A percentile compares a stretch with the other conserved stretches of the same genome.
Evolutionary conservation across 2,888 invertebrate species (phyloP).

Genomic region (Drosophila dives): DNA sequence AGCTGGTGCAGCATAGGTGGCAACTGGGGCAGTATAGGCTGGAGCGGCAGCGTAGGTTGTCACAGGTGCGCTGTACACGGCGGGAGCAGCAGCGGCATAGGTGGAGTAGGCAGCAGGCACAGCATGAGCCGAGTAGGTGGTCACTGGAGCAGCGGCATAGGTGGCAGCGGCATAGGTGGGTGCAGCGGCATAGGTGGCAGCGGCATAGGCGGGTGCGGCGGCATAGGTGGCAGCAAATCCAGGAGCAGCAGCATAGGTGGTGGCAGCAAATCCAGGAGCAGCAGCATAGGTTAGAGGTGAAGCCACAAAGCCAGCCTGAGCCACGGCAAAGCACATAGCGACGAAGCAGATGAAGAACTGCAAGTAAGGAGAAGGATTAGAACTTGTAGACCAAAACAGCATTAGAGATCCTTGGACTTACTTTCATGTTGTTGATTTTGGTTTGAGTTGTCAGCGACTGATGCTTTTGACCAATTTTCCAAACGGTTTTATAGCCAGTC

Average conservation of each 20-base stretch:
- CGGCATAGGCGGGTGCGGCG: constrained; percentile 52
- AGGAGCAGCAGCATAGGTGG: no score
- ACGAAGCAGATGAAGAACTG: constrained; percentile 81
- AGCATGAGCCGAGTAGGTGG: no score
- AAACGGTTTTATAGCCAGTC: constrained; percentile 47
- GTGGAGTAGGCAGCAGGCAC: no score
- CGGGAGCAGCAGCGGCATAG: constrained; percentile 47
- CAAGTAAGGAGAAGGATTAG: constrained; percentile 21
- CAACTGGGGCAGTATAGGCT: constrained; percentile 55
- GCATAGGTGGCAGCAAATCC: constrained; percentile 19
- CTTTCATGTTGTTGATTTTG: constrained; percentile 65
- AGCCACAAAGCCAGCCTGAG: constrained; percentile 75
- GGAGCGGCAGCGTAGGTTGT: constrained; percentile 56
- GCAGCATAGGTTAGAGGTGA: constrained; percentile 60
- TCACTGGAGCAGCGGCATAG: constrained; percentile 59
- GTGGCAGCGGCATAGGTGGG: constrained; percentile 59
- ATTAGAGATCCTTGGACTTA: constrained; percentile 36
- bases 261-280: constrained; percentile 52
- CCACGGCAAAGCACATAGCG: constrained; percentile 77
- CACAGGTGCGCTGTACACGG: constrained; percentile 57
- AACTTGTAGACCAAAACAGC: neutral
- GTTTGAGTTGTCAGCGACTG: constrained; percentile 57
- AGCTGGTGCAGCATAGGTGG: constrained; percentile 69
- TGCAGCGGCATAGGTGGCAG: neutral
- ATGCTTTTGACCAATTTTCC: constrained; percentile 61